Percentiles rank a stretch among this genome's conserved stretches.
These are phyloP conservation scores for Melanotaenia boesemani DNA, from an alignment of 2,797 vertebrate genomes.

Conservation along the genomic window DNA sequence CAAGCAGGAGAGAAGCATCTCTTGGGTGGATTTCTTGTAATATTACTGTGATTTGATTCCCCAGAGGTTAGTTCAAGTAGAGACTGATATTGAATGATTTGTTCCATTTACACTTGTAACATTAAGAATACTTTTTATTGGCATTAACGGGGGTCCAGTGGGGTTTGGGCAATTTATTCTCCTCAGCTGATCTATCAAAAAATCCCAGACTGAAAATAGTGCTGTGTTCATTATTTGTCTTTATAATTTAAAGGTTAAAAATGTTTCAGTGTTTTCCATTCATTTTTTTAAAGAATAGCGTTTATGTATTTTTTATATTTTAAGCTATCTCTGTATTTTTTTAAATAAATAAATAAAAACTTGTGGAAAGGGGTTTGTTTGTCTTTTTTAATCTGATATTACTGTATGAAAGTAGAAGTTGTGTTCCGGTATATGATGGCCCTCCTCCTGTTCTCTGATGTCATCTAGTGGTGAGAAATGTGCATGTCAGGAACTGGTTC, in stretches of 20 bases:
- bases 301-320: neutral
- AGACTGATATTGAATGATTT: neutral
- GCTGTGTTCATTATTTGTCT: neutral
- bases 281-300: neutral
- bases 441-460: slow-evolving; percentile 31
- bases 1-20: neutral
- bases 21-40: slow-evolving; percentile 16
- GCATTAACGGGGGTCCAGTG: neutral
- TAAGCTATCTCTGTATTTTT: neutral
- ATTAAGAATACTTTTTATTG: neutral
- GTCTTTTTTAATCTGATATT: slow-evolving; percentile 6
- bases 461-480: slow-evolving; percentile 60
- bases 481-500: neutral
- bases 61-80: slow-evolving; percentile 26
- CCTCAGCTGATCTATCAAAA: neutral
- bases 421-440: neutral
- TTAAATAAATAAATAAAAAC: neutral
- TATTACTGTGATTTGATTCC: slow-evolving; percentile 9
- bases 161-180: neutral
- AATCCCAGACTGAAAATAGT: neutral
- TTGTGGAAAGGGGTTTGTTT: neutral
- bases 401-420: neutral
- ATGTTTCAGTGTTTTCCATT: neutral
- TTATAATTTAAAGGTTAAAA: neutral
- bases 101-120: neutral